These are phyloP conservation scores for Dryoscopus gambensis DNA, from an alignment of 2,113 vertebrate genomes.

Conservation along the genomic window DNA sequence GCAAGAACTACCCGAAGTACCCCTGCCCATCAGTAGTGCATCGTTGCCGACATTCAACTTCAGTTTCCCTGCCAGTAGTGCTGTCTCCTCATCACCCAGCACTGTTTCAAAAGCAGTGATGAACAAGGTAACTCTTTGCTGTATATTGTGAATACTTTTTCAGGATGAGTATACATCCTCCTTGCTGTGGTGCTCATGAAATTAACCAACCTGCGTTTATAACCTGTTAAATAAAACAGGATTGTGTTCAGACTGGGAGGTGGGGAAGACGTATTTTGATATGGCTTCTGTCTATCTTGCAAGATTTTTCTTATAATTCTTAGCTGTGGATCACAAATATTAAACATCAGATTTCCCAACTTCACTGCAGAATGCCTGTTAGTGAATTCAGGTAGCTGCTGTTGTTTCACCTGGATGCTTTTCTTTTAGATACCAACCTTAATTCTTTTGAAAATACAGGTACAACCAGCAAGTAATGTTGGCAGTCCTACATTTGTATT, in stretches of 20 bases:
- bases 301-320: background rate
- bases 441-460: constrained; percentile 63
- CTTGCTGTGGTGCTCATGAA: background rate
- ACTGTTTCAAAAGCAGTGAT: constrained; percentile 47
- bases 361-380: background rate
- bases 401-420: background rate
- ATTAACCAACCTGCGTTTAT: background rate
- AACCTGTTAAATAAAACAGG: background rate
- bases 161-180: background rate
- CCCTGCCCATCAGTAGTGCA: constrained; percentile 83
- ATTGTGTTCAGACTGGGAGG: background rate
- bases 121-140: constrained; percentile 65
- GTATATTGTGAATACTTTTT: background rate
- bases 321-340: background rate
- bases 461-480: constrained; percentile 64
- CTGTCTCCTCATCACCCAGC: constrained; percentile 52
- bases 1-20: constrained; percentile 81
- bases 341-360: background rate
- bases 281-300: background rate
- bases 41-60: constrained; percentile 88
- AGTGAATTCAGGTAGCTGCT: background rate
- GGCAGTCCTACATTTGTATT: constrained; percentile 85
- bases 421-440: background rate
- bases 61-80: constrained; percentile 61
- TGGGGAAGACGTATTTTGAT: background rate